Evolutionary conservation across 2,113 vertebrate species (phyloP), one percentile per base, ranked within the genome.

Genomic region (Mesoclemmys tuberculata): DNA sequence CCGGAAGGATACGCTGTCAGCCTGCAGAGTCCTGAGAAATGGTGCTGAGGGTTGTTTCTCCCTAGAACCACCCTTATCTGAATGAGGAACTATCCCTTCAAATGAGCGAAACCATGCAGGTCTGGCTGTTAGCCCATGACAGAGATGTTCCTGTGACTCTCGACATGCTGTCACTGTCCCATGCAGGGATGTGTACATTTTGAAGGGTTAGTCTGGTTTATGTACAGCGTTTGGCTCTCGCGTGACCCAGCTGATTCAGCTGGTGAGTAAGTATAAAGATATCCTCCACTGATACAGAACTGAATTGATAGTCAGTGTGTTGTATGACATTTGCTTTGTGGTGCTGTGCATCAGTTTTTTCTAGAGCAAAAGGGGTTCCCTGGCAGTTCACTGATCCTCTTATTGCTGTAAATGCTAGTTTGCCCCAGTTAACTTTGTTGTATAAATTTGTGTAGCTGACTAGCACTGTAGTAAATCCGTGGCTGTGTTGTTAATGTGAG

Each of bases 1-100:
- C 31, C 8, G 44, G 21, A 6, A 19, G 2, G 0, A 0, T 1
- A 0, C 3, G 41, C 75, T 31, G 38, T 3, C 1, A 14, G 38
- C 0, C 27, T 44, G 6, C 22, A n/a, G 71, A 21, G 19, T 74
- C 38, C 21, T 74, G n/a, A 44, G 22, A 41, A 1, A 1, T 0
- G 1, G 18, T 0, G 4, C 3, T 49, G 2, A 19, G 41, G 19
- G n/a, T 4, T 58, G 24, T 29, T 27, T 2, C 1, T 8, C 11
- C 48, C 54, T 18, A 71, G 80, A 6, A 14, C 3, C 2, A 21
- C 6, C 16, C 46, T 68, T 68, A 38, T 68, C n/a, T 8, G n/a
- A 38, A n/a, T 68, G 19, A 38, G 64, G 21, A 9, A 68, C 64
- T 68, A 18, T 38, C 31, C 31, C 61, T 64, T 68, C 8, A 16